These are phyloP conservation scores for Lathamus discolor DNA, from an alignment of 2,113 vertebrate species.

Conservation along the genomic window DNA sequence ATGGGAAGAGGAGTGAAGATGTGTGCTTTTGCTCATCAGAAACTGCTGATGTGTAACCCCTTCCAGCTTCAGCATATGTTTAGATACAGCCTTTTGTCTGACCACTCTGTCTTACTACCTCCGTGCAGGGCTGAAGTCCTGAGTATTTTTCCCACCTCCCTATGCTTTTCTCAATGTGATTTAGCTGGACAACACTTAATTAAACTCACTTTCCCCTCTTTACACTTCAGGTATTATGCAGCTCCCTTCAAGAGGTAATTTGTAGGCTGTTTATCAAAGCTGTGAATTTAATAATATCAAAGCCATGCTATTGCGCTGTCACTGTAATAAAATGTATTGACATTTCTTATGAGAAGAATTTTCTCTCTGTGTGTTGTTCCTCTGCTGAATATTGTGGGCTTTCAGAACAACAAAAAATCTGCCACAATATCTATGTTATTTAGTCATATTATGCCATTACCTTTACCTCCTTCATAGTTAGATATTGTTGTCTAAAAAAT, in stretches of 20 bases:
- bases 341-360: constrained; percentile 35
- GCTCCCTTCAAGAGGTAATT: constrained; percentile 72
- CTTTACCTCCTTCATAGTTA: not conserved
- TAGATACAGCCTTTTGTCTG: not conserved
- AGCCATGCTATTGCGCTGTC: not conserved
- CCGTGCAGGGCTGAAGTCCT: not conserved
- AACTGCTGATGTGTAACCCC: not conserved
- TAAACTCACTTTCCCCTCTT: constrained; percentile 74
- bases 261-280: constrained; percentile 74
- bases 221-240: constrained; percentile 69
- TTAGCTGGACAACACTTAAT: constrained; percentile 76
- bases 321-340: constrained; percentile 52
- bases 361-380: not conserved
- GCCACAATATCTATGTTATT: not conserved
- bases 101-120: not conserved
- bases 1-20: not conserved
- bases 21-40: not conserved
- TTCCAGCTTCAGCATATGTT: not conserved
- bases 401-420: not conserved
- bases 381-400: not conserved
- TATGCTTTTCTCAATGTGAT: constrained; percentile 36
- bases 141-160: constrained; percentile 4
- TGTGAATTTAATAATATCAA: constrained; percentile 72
- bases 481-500: not conserved
- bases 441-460: not conserved